Evolutionary conservation across 2,113 vertebrate genomes (phyloP).

Genomic region (Phyllostomus hastatus): DNA sequence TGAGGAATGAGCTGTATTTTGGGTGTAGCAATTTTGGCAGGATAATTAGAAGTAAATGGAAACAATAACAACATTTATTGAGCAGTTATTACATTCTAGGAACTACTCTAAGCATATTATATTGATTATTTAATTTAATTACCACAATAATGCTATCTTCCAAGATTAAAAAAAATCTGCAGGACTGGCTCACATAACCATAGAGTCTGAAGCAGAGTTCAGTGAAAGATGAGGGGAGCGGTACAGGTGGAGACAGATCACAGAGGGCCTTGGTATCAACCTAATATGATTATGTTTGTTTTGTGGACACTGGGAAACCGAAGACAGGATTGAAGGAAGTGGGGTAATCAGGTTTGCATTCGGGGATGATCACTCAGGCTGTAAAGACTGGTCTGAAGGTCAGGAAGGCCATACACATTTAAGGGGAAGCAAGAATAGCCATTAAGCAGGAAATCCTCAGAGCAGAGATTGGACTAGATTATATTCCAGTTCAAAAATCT

Average conservation of each 20-base stretch:
- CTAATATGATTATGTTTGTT: not conserved
- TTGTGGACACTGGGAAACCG: not conserved
- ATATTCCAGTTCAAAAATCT: not conserved
- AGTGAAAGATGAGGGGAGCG: not conserved
- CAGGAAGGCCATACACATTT: not conserved
- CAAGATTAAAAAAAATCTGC: not conserved
- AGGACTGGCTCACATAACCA: not conserved
- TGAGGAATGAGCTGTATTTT: not conserved
- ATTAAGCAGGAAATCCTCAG: not conserved
- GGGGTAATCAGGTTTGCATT: not conserved
- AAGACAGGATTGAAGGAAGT: not conserved
- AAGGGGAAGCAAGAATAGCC: not conserved
- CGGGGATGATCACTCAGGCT: not conserved
- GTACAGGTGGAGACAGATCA: not conserved
- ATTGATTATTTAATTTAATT: conserved; percentile 3
- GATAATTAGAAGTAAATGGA: conserved; percentile 19
- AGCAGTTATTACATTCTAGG: not conserved
- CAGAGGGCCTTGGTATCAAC: not conserved
- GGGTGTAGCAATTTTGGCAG: not conserved
- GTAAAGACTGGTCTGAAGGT: not conserved
- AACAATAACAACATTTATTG: conserved; percentile 11
- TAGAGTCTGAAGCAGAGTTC: not conserved
- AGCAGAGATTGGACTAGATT: not conserved
- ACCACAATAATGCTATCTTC: not conserved
- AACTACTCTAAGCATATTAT: not conserved